phyloP scores from a whole-genome alignment of 2,113 vertebrate species.

The Microcebus griseorufus region DNA sequence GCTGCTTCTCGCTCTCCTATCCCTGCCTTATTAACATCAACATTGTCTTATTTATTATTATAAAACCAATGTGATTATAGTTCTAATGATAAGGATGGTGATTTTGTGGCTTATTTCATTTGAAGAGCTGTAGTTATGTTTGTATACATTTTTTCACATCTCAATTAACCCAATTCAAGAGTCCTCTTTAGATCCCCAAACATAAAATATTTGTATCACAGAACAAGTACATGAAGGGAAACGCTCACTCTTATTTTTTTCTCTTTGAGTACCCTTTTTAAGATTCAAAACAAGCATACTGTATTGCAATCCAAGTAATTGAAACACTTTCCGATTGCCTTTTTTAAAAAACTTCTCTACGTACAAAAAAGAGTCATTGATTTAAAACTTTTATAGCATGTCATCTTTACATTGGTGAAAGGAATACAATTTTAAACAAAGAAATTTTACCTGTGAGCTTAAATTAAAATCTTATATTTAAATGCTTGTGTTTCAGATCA shows the following conservation, averaged over 20 bases:
- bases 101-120: conserved; percentile 29
- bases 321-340: not conserved
- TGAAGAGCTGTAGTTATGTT: conserved; percentile 31
- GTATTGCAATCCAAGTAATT: not conserved
- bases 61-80: conserved; percentile 3
- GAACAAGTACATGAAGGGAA: not conserved
- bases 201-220: conserved; percentile 26
- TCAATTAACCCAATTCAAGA: conserved; percentile 30
- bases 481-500: not conserved
- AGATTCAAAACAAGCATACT: not conserved
- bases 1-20: not conserved
- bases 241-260: not conserved
- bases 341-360: not conserved
- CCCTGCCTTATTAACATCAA: not conserved
- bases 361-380: not conserved
- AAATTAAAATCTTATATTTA: not conserved
- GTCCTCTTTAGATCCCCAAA: not conserved
- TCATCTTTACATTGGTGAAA: conserved; percentile 5
- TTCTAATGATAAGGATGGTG: conserved; percentile 27
- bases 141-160: conserved; percentile 33
- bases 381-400: not conserved
- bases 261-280: not conserved
- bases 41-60: conserved; percentile 15
- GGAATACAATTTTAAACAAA: not conserved
- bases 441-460: not conserved